Evolutionary conservation across 2,888 invertebrate genomes (phyloP).

Genomic region (Dione vanillae): DNA sequence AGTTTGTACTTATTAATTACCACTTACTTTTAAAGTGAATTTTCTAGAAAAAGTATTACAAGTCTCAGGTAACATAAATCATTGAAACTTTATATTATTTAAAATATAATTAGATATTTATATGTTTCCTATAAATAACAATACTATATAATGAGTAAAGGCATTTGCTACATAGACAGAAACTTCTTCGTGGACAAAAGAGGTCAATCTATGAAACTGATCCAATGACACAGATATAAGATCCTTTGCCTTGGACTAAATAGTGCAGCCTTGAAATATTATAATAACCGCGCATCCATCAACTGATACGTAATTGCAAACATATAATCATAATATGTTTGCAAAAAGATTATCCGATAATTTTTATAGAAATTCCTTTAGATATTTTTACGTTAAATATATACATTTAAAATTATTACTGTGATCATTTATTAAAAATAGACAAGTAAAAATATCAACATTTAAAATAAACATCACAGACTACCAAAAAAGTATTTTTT

Average conservation of each 20-base stretch:
- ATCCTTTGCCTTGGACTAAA: slow-evolving; percentile 45
- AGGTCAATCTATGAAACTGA: slow-evolving; percentile 37
- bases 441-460: too few relatives aligned
- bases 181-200: slow-evolving; percentile 19
- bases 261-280: slow-evolving; percentile 41
- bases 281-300: slow-evolving; percentile 23
- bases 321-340: background rate
- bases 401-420: background rate
- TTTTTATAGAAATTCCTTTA: background rate
- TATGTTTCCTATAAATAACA: too few relatives aligned
- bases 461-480: too few relatives aligned
- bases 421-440: background rate
- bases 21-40: too few relatives aligned
- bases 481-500: too few relatives aligned
- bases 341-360: slow-evolving; percentile 2
- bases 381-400: background rate
- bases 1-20: too few relatives aligned
- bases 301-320: background rate
- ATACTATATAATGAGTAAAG: background rate
- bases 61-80: too few relatives aligned
- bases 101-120: too few relatives aligned
- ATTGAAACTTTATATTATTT: too few relatives aligned
- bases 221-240: slow-evolving; percentile 40
- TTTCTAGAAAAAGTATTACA: too few relatives aligned
- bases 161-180: slow-evolving; percentile 7